These are phyloP conservation scores for Eurytoma californica DNA, from an alignment of 2,888 invertebrate species.

Conservation along the genomic window DNA sequence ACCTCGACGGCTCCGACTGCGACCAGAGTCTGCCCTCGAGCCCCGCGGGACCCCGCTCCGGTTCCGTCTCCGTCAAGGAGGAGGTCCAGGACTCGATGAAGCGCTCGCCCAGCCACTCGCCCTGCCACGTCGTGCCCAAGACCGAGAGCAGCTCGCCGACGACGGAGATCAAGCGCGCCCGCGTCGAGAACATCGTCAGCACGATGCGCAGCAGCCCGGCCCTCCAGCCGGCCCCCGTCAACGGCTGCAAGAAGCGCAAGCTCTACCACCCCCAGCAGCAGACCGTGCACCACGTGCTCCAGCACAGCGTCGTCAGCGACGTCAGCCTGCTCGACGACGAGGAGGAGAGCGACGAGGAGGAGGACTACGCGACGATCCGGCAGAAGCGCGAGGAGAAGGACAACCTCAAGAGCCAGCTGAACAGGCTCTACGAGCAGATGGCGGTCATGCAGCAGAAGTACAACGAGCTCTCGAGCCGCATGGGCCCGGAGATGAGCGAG, in stretches of 20 bases:
- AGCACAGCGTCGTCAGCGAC: slow-evolving; percentile 74
- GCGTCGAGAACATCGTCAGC: slow-evolving; percentile 96
- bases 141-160: slow-evolving; percentile 76
- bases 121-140: slow-evolving; percentile 71
- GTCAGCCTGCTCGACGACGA: slow-evolving; percentile 81
- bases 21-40: slow-evolving; percentile 72
- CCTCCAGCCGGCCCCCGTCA: slow-evolving; percentile 79
- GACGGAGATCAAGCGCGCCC: slow-evolving; percentile 91
- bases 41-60: slow-evolving; percentile 71
- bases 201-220: slow-evolving; percentile 93
- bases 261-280: slow-evolving; percentile 97
- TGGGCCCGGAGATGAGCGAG: slow-evolving; percentile 81
- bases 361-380: slow-evolving; percentile 85
- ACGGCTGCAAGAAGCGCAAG: slow-evolving; percentile 97
- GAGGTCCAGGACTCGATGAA: slow-evolving; percentile 71
- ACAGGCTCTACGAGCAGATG: slow-evolving; percentile 91
- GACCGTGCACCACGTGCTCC: slow-evolving; percentile 79
- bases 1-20: slow-evolving; percentile 73
- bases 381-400: slow-evolving; percentile 92
- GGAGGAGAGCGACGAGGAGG: slow-evolving; percentile 86
- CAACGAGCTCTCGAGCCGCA: slow-evolving; percentile 89
- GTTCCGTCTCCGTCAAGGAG: slow-evolving; percentile 72
- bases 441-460: slow-evolving; percentile 95
- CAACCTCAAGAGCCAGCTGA: slow-evolving; percentile 88
- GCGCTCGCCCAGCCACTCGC: slow-evolving; percentile 72